phyloP scores from a whole-genome alignment of 2,888 invertebrate species.

The Mythimna impura region DNA sequence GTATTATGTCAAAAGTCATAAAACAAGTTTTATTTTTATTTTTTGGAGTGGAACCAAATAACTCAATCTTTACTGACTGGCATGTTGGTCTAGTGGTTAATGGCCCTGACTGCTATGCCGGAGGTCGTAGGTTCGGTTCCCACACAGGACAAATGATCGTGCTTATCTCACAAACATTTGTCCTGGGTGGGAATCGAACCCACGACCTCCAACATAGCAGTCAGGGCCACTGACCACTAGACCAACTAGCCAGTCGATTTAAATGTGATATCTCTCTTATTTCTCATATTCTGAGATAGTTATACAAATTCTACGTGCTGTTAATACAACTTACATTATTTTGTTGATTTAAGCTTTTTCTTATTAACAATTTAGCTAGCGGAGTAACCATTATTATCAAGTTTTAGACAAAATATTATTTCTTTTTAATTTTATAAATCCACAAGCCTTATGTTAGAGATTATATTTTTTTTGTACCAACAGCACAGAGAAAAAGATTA shows the following conservation, averaged over 20 bases:
- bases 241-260: background rate
- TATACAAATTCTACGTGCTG: conserved; percentile 41
- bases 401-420: conserved; percentile 41
- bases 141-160: too few species aligned
- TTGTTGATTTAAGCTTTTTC: background rate
- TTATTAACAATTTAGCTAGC: conserved; percentile 13
- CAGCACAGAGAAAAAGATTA: conserved; percentile 44
- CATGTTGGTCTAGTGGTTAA: too few species aligned
- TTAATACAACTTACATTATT: conserved; percentile 11
- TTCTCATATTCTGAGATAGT: background rate
- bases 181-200: too few species aligned
- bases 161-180: too few species aligned
- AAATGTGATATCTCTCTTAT: conserved; percentile 12
- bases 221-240: too few species aligned
- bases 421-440: background rate
- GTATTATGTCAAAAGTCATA: too few species aligned
- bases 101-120: too few species aligned
- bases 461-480: conserved; percentile 11
- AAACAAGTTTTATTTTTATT: too few species aligned
- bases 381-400: background rate
- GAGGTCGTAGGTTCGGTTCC: too few species aligned
- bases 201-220: too few species aligned
- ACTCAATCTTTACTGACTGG: too few species aligned
- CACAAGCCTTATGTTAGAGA: conserved; percentile 12
- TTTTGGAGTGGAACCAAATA: too few species aligned